Evolutionary conservation across 2,797 vertebrate genomes (phyloP), one percentile per base, ranked within the genome.

Genomic region (Hippocampus kuda): DNA sequence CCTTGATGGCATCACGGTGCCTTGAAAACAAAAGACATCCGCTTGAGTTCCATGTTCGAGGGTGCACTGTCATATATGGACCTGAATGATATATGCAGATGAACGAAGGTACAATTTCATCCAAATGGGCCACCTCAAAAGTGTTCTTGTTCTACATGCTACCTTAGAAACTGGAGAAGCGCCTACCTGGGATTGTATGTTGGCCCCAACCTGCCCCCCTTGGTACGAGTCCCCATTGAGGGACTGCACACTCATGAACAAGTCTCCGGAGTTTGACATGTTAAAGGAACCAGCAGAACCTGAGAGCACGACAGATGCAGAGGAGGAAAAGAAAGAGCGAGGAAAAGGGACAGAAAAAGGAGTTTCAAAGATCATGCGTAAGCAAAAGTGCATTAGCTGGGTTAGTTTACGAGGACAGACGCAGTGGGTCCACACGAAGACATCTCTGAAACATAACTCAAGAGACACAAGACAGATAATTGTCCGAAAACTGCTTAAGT

Each of bases 141-240:
- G 18, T 24, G 27, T 60, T 60, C 6, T 34, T 20, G 59, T 48
- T 64, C 68, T 38, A 74, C 20, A 63, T 65, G 69, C 27, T 15
- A 68, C 53, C 57, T 72, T 48, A 44, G 59, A 51, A 70, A 75
- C 73, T 79, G 62, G 54, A 63, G 83, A 84, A 77, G 72, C 54
- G 82, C 91, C 84, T 98, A 99, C 97, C 97, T 99, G 97, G 93
- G 97, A 98, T 92, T 99, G 97, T 92, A 99, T 94, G 95, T 99
- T 99, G 94, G 96, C 96, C 94, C 96, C 95, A 92, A 99, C 96
- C 93, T 98, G 95, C 90, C 93, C 94, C 93, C 94, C 95, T 94
- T 98, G 96, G 94, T 99, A 99, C 85, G 97, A 97, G 93, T 99
- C 97, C 93, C 97, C 97, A 94, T 99, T 99, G 92, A 99, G 96